Evolutionary conservation across 2,113 vertebrate species (phyloP), one percentile per base, ranked within the genome.

Genomic region (Cebidichthys violaceus): DNA sequence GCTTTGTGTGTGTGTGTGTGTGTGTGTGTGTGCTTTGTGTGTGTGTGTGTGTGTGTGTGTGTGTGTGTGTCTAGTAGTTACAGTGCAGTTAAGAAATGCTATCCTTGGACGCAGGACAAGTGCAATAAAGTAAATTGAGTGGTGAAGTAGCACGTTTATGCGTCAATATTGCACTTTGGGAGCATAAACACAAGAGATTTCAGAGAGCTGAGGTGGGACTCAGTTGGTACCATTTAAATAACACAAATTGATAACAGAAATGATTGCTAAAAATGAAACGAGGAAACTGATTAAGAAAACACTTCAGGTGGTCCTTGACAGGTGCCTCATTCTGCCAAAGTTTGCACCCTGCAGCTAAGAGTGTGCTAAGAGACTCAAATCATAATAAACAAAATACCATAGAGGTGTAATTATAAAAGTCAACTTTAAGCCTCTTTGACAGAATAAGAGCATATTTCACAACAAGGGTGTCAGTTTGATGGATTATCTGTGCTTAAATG

Each of bases 81-180:
- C 84, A 71, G 74, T 74, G 74, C 82, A 57, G 79, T 90, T 87
- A 82, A 84, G 87, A 88, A 90, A 93, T 93, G 92, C 90, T 90
- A 86, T 91, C 81, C 88, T 93, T 95, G 93, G 94, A 94, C 20
- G 29, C 79, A 37, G 82, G 88, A 94, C 94, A 96, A 95, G 89
- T 73, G 86, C 86, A 94, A 94, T 92, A 93, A 94, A 92, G 83
- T 47, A 88, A 91, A 94, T 87, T 91, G 78, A 83, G 82, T 78
- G 88, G 82, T 59, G 82, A 88, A 90, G 86, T 52, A 78, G 86
- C 89, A 87, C 88, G 79, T 90, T 90, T 92, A 82, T 76, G 88
- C 54, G 79, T 93, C 88, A 84, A 88, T 88, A 82, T 85, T 72
- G 72, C 79, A 35, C 70, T 81, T 67, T 92, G 85, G 85, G 82